Evolutionary conservation across 2,797 vertebrate genomes (phyloP), one percentile per base, ranked within the genome.

Genomic region (Anguilla obscura): DNA sequence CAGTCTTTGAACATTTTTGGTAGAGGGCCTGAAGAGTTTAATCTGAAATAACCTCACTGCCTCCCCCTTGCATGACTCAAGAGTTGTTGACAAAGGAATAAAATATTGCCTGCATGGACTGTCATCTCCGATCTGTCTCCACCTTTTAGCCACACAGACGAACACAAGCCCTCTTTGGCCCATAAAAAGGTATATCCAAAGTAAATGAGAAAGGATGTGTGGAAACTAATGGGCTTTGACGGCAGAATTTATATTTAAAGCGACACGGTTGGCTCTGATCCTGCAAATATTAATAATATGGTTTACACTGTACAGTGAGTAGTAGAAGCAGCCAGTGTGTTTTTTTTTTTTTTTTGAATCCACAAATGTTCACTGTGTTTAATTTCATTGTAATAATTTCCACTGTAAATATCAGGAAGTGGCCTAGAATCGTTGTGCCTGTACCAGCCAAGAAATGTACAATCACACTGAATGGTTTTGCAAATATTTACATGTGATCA

Each of bases 91-190:
- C 24, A 56, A 45, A 18, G 74, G 45, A 79, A 79, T 58, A 85
- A 36, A 21, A 56, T 33, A n/a, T 50, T 6, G 52, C 84, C 87
- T 40, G 27, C 63, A 63, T 71, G 87, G 80, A 48, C 80, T 84
- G 87, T 88, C 87, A 85, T 74, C 71, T 86, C 52, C 14, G n/a
- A 88, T 88, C 48, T 40, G 69, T 84, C 63, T 84, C 58, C 24
- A 50, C 63, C 63, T 45, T 66, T 63, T 50, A 84, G 36, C 80
- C 40, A 52, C 48, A 18, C 8, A n/a, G 6, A 84, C 48, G 18
- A 56, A 84, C 7, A 40, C n/a, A 30, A 85, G 48, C 4, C 82
- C 40, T 63, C 45, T 82, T 27, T 40, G 80, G 40, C 14, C 83
- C 60, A 76, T 74, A 87, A 63, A 48, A 48, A n/a, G 54, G 87